Evolutionary conservation across 2,113 vertebrate genomes (phyloP).

Genomic region (Corythornis madagascariensis): DNA sequence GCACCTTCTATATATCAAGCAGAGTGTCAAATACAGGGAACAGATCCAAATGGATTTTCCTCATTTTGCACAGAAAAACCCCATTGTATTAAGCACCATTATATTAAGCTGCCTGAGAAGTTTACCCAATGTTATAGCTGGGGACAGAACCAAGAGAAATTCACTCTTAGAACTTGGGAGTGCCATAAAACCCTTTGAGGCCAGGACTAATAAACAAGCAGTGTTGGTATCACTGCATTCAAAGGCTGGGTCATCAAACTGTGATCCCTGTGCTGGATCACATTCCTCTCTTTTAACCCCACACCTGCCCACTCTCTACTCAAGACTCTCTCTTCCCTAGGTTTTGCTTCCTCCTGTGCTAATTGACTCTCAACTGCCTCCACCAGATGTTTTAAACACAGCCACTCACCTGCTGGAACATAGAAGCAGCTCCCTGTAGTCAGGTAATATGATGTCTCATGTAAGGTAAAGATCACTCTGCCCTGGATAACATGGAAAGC

Average conservation of each 20-base stretch:
- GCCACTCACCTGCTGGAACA: constrained; percentile 76
- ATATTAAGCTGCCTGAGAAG: neutral
- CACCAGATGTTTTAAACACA: neutral
- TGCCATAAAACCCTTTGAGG: neutral
- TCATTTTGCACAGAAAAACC: neutral
- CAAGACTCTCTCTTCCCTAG: neutral
- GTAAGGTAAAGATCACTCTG: constrained; percentile 70
- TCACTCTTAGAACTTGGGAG: neutral
- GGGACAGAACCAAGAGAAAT: neutral
- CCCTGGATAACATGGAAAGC: constrained; percentile 72
- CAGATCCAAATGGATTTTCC: neutral
- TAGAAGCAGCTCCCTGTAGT: constrained; percentile 75
- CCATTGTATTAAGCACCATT: neutral
- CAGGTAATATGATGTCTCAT: constrained; percentile 66
- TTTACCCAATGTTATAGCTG: neutral
- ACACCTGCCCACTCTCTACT: neutral
- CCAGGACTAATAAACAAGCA: neutral
- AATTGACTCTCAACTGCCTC: neutral
- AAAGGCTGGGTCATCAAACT: neutral
- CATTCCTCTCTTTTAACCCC: neutral
- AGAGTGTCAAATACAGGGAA: neutral
- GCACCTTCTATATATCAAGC: neutral
- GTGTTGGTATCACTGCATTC: neutral
- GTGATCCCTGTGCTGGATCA: neutral
- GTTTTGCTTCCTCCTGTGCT: neutral